Evolutionary conservation across 2,888 invertebrate genomes (phyloP).

Genomic region (Limnephilus marmoratus): DNA sequence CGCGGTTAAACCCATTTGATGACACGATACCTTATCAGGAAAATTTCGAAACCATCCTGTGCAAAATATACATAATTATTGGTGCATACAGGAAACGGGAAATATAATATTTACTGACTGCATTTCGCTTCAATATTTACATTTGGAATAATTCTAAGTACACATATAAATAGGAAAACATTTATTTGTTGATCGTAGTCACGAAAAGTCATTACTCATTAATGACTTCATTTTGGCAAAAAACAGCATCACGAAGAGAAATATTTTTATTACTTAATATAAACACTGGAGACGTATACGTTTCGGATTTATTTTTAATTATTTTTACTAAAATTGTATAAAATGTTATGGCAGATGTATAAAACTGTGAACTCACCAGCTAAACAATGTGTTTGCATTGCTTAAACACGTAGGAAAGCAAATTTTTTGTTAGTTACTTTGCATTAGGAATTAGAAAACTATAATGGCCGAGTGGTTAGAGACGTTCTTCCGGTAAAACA

Average conservation of each 20-base stretch:
- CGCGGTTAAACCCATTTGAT: neutral
- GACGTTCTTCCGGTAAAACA: too few relatives aligned
- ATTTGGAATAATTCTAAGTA: neutral
- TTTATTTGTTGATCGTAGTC: neutral
- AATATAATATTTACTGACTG: constrained; percentile 3
- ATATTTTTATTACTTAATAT: neutral
- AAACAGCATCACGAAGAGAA: neutral
- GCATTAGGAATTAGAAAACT: too few relatives aligned
- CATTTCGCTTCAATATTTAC: neutral
- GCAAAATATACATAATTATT: neutral
- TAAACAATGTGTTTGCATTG: too few relatives aligned
- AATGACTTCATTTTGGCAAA: neutral
- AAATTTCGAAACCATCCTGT: neutral
- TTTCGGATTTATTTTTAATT: too few relatives aligned
- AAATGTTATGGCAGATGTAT: neutral
- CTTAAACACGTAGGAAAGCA: too few relatives aligned
- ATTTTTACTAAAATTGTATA: neutral
- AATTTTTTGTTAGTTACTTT: too few relatives aligned
- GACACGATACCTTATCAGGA: neutral
- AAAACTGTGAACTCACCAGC: too few relatives aligned
- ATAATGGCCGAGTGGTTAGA: too few relatives aligned
- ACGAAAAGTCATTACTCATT: neutral
- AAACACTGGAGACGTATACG: neutral
- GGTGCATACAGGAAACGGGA: neutral
- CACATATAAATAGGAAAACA: too few relatives aligned